These are phyloP conservation scores for Taphrorychus bicolor DNA, from an alignment of 2,888 invertebrate species.

Conservation along the genomic window DNA sequence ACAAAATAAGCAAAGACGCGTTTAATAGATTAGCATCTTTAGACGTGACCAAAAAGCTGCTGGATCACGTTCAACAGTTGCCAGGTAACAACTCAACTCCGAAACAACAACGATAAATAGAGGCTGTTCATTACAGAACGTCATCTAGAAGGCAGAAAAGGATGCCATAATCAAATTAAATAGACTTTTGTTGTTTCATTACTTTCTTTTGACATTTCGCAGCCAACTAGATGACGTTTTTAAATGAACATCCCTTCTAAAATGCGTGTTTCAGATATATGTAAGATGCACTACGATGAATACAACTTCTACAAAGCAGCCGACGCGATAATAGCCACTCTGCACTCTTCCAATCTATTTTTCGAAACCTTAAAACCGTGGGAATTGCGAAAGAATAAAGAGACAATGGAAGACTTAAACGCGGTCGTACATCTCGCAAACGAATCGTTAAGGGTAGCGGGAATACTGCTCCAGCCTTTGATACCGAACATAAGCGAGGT, in stretches of 20 bases:
- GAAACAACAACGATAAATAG: neutral
- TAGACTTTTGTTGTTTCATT: no score
- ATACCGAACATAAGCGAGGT: conserved; percentile 75
- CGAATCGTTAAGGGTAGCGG: conserved; percentile 82
- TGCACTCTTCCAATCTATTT: conserved; percentile 85
- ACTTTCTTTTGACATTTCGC: no score
- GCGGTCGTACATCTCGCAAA: conserved; percentile 82
- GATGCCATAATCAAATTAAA: neutral
- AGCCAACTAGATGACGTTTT: no score
- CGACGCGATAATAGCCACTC: conserved; percentile 75
- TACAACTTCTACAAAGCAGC: conserved; percentile 85
- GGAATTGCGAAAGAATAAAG: conserved; percentile 74
- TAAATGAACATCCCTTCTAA: no score
- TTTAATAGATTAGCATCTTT: conserved; percentile 59
- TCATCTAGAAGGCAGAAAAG: no score
- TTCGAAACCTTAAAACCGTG: conserved; percentile 89
- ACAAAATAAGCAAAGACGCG: conserved; percentile 63
- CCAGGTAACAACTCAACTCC: conserved; percentile 62
- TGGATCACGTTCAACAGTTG: conserved; percentile 64
- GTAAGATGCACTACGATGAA: conserved; percentile 72
- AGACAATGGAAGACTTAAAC: conserved; percentile 66
- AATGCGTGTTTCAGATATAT: conserved; percentile 63
- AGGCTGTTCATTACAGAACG: no score
- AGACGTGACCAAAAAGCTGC: conserved; percentile 64
- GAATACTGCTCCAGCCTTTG: conserved; percentile 85